Base-by-base conservation (phyloP, 1,140 invertebrate genomes). In the Ruditapes philippinarum region DNA sequence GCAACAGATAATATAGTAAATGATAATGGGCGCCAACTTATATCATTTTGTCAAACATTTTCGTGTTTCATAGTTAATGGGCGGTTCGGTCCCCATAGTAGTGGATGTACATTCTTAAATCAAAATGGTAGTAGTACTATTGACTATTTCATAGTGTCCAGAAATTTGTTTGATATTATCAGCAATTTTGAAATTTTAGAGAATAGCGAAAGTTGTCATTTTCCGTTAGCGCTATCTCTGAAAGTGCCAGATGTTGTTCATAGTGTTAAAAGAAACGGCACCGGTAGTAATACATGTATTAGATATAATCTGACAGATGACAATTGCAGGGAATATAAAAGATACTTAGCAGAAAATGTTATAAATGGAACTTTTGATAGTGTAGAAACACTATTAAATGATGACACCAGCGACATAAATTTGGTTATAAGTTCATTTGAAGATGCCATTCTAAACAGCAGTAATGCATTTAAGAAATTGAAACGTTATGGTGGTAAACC, bases 111-210 rank as follows among this genome's bases (percentile, higher is more conserved):
- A 4, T 73, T 73, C 36, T 14, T 40, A 33, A 73, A 73, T 40
- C 68, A 73, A 73, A 73, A 33, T 65, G 60, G 60, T 17, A 17
- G 60, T 25, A 65, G 60, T 65, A 25, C n/a, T 65, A 65, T 65
- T 31, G 68, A 73, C n/a, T 73, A 73, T n/a, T 73, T 73, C 36
- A 73, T 73, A 11, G 68, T n/a, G 7, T 33, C 68, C 17, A 73
- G 33, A 40, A 7, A 19, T 33, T 12, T 73, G 14, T 36, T 73
- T 7, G 33, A 73, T 36, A 19, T 33, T 36, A 31, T 73, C 14
- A 33, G 17, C 4, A 40, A 73, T n/a, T 73, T 73, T n/a, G 38
- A 33, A 73, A 33, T 73, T 36, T 11, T 73, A 14, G 5, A 5
- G 17, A 4, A 33, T 9, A 7, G 3, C 36, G 68, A 73, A 73